Evolutionary conservation across 2,888 invertebrate genomes (phyloP).

Genomic region (Mesochorus sp.): DNA sequence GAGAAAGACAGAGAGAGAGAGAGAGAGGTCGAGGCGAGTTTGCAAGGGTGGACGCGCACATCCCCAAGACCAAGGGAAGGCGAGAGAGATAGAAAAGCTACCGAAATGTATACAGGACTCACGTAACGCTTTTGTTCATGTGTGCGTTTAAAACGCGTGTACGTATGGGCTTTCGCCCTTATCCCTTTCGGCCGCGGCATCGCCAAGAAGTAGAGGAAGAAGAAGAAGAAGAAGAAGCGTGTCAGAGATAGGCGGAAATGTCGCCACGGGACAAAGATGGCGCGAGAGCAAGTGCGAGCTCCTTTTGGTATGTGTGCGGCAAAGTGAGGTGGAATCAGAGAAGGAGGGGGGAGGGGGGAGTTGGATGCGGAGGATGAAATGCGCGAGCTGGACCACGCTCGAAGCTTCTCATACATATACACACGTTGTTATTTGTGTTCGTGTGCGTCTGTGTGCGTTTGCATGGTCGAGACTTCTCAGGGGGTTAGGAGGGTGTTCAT

Average conservation of each 20-base stretch:
- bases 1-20: too few relatives aligned
- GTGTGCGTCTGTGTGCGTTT: background rate
- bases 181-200: too few relatives aligned
- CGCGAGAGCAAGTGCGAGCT: background rate
- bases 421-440: background rate
- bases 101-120: slow-evolving; percentile 46
- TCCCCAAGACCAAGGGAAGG: slow-evolving; percentile 32
- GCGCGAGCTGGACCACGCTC: slow-evolving; percentile 54
- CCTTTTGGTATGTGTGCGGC: background rate
- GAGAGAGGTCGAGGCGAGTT: slow-evolving; percentile 51
- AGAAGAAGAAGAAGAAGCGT: slow-evolving; percentile 9
- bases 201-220: too few relatives aligned
- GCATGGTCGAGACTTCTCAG: slow-evolving; percentile 38
- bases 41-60: slow-evolving; percentile 44
- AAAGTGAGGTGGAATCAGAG: slow-evolving; percentile 10
- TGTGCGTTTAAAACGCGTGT: slow-evolving; percentile 6
- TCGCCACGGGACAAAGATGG: slow-evolving; percentile 20
- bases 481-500: slow-evolving; percentile 69
- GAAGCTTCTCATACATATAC: slow-evolving; percentile 31
- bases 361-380: slow-evolving; percentile 60
- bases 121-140: slow-evolving; percentile 1
- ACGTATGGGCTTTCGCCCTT: background rate
- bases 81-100: slow-evolving; percentile 27
- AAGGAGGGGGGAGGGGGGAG: slow-evolving; percentile 29
- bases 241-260: slow-evolving; percentile 30